Evolutionary conservation across 2,888 invertebrate species (phyloP).

Genomic region (Polydrusus cervinus): DNA sequence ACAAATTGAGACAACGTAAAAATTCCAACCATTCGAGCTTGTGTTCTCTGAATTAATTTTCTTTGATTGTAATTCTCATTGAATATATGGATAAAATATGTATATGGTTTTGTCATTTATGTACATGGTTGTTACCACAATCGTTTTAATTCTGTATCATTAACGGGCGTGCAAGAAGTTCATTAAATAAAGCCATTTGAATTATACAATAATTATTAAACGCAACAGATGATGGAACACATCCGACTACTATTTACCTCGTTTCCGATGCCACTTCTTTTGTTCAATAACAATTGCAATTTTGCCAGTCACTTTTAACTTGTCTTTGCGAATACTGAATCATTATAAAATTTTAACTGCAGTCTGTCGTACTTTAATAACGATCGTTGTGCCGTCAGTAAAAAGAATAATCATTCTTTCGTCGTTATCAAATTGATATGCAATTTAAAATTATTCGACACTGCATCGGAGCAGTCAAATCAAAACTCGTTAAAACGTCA

Average conservation of each 20-base stretch:
- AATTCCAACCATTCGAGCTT: too few relatives aligned
- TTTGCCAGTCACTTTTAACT: constrained; percentile 38
- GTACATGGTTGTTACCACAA: too few relatives aligned
- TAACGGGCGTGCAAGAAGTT: too few relatives aligned
- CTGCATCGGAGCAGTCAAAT: constrained; percentile 41
- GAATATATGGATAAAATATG: too few relatives aligned
- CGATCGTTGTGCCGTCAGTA: constrained; percentile 18
- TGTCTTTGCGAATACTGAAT: constrained; percentile 24
- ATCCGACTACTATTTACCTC: constrained; percentile 9
- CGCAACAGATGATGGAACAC: constrained; percentile 13
- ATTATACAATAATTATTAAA: not conserved
- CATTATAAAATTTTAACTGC: constrained; percentile 22
- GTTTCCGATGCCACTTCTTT: constrained; percentile 18
- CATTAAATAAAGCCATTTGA: too few relatives aligned
- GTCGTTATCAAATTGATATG: constrained; percentile 39
- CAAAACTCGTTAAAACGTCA: not conserved
- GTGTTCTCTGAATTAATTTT: too few relatives aligned
- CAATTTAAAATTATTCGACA: constrained; percentile 40
- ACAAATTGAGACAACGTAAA: too few relatives aligned
- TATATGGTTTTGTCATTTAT: too few relatives aligned
- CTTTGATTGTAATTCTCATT: too few relatives aligned
- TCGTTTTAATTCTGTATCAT: too few relatives aligned
- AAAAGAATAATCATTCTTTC: constrained; percentile 20
- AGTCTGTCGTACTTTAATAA: constrained; percentile 37
- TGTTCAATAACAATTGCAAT: constrained; percentile 25